Evolutionary conservation across 2,113 vertebrate species (phyloP), one percentile per base, ranked within the genome.

Genomic region (Macquaria australasica): DNA sequence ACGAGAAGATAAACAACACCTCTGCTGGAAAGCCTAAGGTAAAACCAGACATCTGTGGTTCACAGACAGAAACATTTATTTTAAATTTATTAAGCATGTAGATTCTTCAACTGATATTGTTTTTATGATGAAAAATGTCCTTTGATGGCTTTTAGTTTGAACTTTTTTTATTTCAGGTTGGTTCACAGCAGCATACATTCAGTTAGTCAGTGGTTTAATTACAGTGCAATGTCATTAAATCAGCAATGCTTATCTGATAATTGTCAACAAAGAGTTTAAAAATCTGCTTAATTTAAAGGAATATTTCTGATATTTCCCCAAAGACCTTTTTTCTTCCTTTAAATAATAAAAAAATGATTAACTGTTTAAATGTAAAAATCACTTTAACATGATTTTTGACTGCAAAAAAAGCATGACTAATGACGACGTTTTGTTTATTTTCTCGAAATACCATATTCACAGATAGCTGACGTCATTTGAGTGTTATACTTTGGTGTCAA

Each of bases 11-110:
- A 3, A 81, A 34, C 21, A 76, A 7, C 58, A 56, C 1, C 43
- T 83, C 88, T n/a, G 77, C 28, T 1, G 14, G 25, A n/a, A 10
- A 48, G 25, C 74, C 68, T 60, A 79, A 84, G 92, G 92, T 93
- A 76, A 85, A 83, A 69, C 4, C 2, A 31, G 18, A 25, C 8
- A 7, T 10, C 14, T 8, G 6, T 0, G 3, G 0, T 8, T 25
- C 56, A 60, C n/a, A 39, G 14, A 37, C 55, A 15, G 8, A 21
- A 11, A 21, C 37, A 1, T n/a, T 59, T 37, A 34, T 60, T 34
- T 34, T 34, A 34, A 34, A 34, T 4, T 2, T 5, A 34, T 34
- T 34, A 34, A 34, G 34, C 34, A 31, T 34, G 34, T 4, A 34
- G 3, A 34, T 34, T 34, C n/a, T 34, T 34, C 34, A 34, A 34